Evolutionary conservation across 92 coral and sea anemone genomes (phyloP), one percentile per base, ranked within the genome.

Genomic region (Phenganax subtilis): DNA sequence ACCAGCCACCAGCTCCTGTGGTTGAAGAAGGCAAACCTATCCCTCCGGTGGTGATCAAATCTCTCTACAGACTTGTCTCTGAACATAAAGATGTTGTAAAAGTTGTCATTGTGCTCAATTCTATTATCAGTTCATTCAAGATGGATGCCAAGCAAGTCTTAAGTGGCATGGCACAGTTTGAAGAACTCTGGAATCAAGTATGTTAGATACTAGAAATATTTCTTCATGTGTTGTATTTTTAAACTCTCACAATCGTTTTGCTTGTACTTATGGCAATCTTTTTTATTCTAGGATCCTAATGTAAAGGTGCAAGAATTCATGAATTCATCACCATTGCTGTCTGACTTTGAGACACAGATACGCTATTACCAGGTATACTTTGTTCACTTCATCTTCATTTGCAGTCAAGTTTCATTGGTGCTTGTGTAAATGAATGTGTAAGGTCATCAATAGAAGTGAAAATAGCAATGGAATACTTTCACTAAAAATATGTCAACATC

Each of bases 1-100:
- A 94, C 84, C 96, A 91, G 85, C 97, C 98, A 10, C 97, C 97
- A 12, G 68, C 91, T 15, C 91, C 96, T 25, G 97, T 94, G 20
- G 98, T 93, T 12, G 98, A 94, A 59, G 98, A 94, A 88, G 98
- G 98, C 57, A 94, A 94, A 76, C 97, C 96, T 27, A 83, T 90
- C 37, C 97, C 98, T 75, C 98, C 98, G 28, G 85, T 94, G 62
- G 89, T 88, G 6, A 86, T 93, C 55, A 92, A 91, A 66, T 88
- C 97, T 15, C 85, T 94, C 57, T 94, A 91, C 90, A 94, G 92
- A 83, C 83, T 94, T 31, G 98, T 94, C 47, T 94, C 98, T 9
- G 98, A 94, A 58, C 98, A 94, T 88, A 94, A 94, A 71, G 98
- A 94, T 66, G 97, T 94, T 25, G 90, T 89, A 2, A 94, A 94